Evolutionary conservation across 2,888 invertebrate genomes (phyloP).

Genomic region (Sarcophaga subvicina): DNA sequence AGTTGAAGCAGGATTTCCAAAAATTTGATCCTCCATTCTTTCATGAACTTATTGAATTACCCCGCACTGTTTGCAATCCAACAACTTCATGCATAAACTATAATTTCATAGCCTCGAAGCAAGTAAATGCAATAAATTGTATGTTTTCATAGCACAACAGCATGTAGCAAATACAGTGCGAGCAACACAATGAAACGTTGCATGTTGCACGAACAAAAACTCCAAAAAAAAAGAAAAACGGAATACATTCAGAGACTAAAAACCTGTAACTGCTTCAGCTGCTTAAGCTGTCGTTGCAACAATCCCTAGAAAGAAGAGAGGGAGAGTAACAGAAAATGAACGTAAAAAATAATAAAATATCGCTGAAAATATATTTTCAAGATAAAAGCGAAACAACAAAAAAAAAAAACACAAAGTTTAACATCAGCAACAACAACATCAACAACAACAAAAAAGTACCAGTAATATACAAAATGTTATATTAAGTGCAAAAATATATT

Average conservation of each 20-base stretch:
- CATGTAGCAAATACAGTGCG: background rate
- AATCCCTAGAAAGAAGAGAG: background rate
- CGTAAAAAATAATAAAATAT: constrained; percentile 47
- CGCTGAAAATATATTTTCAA: constrained; percentile 30
- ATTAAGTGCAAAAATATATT: too few species aligned
- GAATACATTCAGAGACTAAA: background rate
- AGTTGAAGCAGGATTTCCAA: too few species aligned
- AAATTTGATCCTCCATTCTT: too few species aligned
- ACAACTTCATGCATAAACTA: constrained; percentile 19
- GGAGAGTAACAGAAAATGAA: background rate
- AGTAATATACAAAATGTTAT: background rate
- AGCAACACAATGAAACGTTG: constrained; percentile 27
- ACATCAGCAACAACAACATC: background rate
- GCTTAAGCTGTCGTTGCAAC: constrained; percentile 5
- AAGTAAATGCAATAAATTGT: constrained; percentile 59
- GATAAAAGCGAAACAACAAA: background rate
- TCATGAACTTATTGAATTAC: background rate
- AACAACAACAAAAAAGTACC: background rate
- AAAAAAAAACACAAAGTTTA: constrained; percentile 38
- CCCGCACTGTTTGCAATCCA: background rate
- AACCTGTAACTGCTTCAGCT: constrained; percentile 20
- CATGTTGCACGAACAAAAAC: constrained; percentile 1
- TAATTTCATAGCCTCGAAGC: constrained; percentile 36
- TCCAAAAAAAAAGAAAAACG: background rate
- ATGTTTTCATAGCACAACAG: constrained; percentile 43